Percentiles rank a stretch among this genome's conserved stretches.
Evolutionary conservation across 2,113 vertebrate genomes (phyloP).

Genomic region (Psilopsiagon aymara): DNA sequence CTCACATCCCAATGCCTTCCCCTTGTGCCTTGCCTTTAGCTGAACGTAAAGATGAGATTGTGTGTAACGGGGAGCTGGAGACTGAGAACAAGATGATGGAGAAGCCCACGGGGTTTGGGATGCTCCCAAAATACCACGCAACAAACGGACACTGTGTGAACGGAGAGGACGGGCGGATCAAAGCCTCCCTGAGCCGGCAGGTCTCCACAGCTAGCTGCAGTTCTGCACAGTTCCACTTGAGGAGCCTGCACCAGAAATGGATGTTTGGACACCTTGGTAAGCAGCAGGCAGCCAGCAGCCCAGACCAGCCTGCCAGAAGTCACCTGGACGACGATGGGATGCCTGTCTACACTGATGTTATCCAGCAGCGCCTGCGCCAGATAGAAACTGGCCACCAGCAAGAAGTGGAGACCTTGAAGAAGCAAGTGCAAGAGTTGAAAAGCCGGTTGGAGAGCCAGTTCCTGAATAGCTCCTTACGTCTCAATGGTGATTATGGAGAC

Average conservation of each 20-base stretch:
- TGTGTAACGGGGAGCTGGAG: constrained; percentile 83
- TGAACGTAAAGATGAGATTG: constrained; percentile 79
- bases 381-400: constrained; percentile 94
- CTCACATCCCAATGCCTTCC: constrained; percentile 70
- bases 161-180: constrained; percentile 71
- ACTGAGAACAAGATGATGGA: constrained; percentile 73
- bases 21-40: constrained; percentile 87
- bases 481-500: constrained; percentile 91
- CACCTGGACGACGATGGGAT: constrained; percentile 94
- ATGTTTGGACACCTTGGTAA: constrained; percentile 61
- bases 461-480: constrained; percentile 76
- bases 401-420: constrained; percentile 95
- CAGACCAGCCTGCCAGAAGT: constrained; percentile 87
- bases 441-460: constrained; percentile 93
- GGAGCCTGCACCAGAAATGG: constrained; percentile 86
- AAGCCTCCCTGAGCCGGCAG: constrained; percentile 84
- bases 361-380: constrained; percentile 94
- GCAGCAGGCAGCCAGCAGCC: constrained; percentile 77
- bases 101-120: not conserved
- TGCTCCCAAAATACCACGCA: constrained; percentile 28
- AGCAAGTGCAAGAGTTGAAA: constrained; percentile 93
- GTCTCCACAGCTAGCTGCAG: constrained; percentile 81
- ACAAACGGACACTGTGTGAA: constrained; percentile 77
- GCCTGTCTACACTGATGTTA: constrained; percentile 86
- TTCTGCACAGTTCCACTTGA: constrained; percentile 79